Base-by-base conservation (phyloP, 2,113 vertebrate genomes). In the Bambusicola thoracicus region DNA sequence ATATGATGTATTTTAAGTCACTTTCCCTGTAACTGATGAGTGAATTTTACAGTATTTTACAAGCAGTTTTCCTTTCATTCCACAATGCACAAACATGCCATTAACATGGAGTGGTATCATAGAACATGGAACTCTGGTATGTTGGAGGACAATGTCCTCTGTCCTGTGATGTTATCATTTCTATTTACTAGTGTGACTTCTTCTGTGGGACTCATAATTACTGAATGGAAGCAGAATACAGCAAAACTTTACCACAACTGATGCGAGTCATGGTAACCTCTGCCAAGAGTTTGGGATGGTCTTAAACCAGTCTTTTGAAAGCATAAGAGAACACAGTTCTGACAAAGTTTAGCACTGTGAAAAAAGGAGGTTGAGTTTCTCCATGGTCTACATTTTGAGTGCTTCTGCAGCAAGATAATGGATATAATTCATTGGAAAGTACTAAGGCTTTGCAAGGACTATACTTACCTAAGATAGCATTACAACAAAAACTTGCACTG, bases 341-440 rank as follows among this genome's bases (percentile, higher is more conserved):
- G 15, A 91, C n/a, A 74, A 66, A 51, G 32, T 4, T 40, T 81
- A 32, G 0, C 6, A 40, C 10, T 9, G 65, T 12, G 11, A 82
- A 85, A 51, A 72, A 9, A 49, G 13, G 75, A 82, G 14, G 25
- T 27, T 40, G 46, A 63, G 5, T 30, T 63, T 38, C 32, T 36
- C 44, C 48, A 5, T 40, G 2, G 1, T 24, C 8, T 59, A 38
- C 14, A 70, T 29, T 41, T 51, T 30, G 38, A 6, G 34, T 48
- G 30, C 41, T 53, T 90, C 41, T 62, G 61, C 19, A 67, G 66
- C 29, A 55, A 43, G 83, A 68, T 5, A 84, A 76, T 3, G 66
- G 65, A 72, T 58, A 56, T 34, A 78, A 65, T 67, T 86, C n/a
- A 53, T 49, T 51, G 94, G n/a, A 93, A 81, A 93, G 38, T 49